phyloP scores from a whole-genome alignment of 2,797 vertebrate species.

The Cuniculus paca region DNA sequence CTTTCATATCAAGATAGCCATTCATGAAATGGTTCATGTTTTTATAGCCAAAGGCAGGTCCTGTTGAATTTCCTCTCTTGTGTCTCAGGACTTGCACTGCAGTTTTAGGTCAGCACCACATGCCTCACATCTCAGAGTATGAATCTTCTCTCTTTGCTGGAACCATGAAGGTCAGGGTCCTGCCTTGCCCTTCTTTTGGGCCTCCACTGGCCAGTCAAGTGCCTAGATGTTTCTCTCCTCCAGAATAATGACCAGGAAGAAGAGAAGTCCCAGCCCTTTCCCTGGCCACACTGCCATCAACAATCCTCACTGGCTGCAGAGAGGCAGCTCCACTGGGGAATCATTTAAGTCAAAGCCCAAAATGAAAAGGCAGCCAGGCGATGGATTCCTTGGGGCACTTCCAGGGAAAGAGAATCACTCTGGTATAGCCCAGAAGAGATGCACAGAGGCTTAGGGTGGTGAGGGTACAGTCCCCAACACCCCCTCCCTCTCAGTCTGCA shows the following conservation, averaged over 20 bases:
- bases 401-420: background rate
- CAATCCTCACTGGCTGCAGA: background rate
- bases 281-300: background rate
- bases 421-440: background rate
- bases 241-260: background rate
- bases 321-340: background rate
- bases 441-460: background rate
- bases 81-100: background rate
- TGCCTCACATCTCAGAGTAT: background rate
- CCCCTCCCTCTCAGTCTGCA: rapidly evolving
- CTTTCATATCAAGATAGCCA: background rate
- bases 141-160: background rate
- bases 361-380: background rate
- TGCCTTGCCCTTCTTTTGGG: too few relatives aligned
- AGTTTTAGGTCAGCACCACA: background rate
- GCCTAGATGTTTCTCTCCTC: background rate
- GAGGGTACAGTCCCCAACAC: background rate
- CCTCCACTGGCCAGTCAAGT: background rate
- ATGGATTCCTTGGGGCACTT: background rate
- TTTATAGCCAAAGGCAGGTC: background rate
- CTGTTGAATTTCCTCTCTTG: background rate
- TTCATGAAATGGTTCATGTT: background rate
- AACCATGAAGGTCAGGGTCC: background rate
- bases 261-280: background rate
- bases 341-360: background rate